Evolutionary conservation across 2,113 vertebrate genomes (phyloP).

Genomic region (Pycnonotus jocosus): DNA sequence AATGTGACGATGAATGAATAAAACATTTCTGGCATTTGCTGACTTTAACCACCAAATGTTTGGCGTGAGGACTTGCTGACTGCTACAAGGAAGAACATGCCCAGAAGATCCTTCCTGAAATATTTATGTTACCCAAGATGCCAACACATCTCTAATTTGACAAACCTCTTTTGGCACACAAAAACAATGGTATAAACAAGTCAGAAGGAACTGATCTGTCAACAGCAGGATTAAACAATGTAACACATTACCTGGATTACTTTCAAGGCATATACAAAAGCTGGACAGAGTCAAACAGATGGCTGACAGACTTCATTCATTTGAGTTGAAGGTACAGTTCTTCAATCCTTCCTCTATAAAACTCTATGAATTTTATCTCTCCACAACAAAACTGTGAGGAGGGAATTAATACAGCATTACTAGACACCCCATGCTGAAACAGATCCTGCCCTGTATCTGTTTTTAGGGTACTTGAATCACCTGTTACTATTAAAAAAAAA

Average conservation of each 20-base stretch:
- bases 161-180: not conserved
- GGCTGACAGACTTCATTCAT: not conserved
- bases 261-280: not conserved
- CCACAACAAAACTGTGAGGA: not conserved
- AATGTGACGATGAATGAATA: not conserved
- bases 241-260: not conserved
- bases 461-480: not conserved
- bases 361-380: not conserved
- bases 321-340: not conserved
- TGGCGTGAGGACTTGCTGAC: not conserved
- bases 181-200: not conserved
- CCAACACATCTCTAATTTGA: not conserved
- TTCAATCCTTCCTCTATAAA: not conserved
- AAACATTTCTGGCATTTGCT: not conserved
- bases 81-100: not conserved
- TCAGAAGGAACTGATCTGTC: slow-evolving; percentile 3
- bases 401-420: not conserved
- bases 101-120: not conserved
- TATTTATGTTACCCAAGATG: not conserved
- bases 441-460: not conserved
- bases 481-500: not conserved
- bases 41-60: not conserved
- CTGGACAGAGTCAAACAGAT: not conserved
- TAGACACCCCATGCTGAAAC: not conserved
- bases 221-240: not conserved